Evolutionary conservation across 2,113 vertebrate genomes (phyloP), one percentile per base, ranked within the genome.

Genomic region (Aegithalos caudatus): DNA sequence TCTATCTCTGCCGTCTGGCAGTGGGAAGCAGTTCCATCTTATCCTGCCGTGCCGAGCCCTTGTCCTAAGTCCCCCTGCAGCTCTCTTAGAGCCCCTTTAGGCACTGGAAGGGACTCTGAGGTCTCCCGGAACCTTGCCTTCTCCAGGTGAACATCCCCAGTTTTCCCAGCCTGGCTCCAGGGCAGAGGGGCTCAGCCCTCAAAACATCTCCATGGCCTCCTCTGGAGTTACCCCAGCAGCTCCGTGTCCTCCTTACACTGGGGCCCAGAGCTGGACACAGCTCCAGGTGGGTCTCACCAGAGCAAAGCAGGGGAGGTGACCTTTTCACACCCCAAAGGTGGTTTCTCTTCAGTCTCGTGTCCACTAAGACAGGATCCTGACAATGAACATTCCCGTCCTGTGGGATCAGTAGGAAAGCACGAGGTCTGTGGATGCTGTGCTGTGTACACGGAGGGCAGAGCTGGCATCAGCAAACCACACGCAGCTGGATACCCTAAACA

Each of bases 381-480:
- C 28, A n/a, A 13, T 13, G 14, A 54, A 24, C 33, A 2, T 28
- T 37, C 13, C 29, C 0, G 0, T 17, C 27, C 9, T 0, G 0
- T 24, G 33, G 23, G 22, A n/a, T 37, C 25, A 3, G 51, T 48
- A 10, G 65, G 20, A 24, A 53, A 31, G 9, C 2, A 0, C 0
- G 11, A 60, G 3, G 5, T 31, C 33, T 24, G 29, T 2, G 47
- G 11, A 1, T 38, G 40, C 61, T 20, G 33, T 12, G 42, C 66
- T 31, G 31, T 37, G 29, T 11, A 21, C 3, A 3, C 7, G 1
- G 16, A 50, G 27, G 6, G 44, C 77, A 66, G 37, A n/a, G 37
- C 20, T 23, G 6, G 4, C 23, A 28, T 6, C 51, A 47, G 40
- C 57, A 57, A 51, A 31, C 3, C 28, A 1, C 20, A 7, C 5